These are phyloP conservation scores for Aplodontia rufa DNA, from an alignment of 2,113 vertebrate genomes.

Conservation along the genomic window DNA sequence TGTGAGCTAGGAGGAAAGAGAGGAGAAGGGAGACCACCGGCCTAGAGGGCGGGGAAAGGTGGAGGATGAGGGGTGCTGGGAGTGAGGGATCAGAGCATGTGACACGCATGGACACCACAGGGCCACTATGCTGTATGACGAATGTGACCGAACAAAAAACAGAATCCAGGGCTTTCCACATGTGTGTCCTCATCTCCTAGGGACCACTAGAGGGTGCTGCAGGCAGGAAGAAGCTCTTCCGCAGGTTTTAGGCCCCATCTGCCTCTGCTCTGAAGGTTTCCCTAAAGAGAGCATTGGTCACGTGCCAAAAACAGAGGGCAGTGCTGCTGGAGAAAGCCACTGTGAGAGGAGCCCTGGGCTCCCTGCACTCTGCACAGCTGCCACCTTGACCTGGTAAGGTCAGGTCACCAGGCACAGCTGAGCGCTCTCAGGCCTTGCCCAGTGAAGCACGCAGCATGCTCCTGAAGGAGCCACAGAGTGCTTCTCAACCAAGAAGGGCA, in stretches of 20 bases:
- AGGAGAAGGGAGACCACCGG: not conserved
- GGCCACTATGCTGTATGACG: not conserved
- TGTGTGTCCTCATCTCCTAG: fast-evolving
- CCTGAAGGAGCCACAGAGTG: fast-evolving
- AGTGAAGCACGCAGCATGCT: fast-evolving
- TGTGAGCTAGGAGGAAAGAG: not conserved
- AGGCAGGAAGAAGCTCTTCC: not conserved
- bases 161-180: fast-evolving
- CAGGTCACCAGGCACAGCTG: not conserved
- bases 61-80: too few species aligned
- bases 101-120: not conserved
- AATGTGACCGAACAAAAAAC: too few species aligned
- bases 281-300: not conserved
- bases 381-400: fast-evolving
- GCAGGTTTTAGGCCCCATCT: fast-evolving
- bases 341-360: not conserved
- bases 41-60: not conserved
- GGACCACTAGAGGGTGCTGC: constrained; percentile 33
- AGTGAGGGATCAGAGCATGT: too few species aligned
- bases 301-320: not conserved
- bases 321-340: not conserved
- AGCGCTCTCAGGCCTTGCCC: too few species aligned
- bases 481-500: fast-evolving
- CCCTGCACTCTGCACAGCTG: too few species aligned
- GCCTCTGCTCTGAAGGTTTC: not conserved